Evolutionary conservation across 64 coral and sea anemone genomes (phyloP).

Genomic region (Pocillopora damicornis): DNA sequence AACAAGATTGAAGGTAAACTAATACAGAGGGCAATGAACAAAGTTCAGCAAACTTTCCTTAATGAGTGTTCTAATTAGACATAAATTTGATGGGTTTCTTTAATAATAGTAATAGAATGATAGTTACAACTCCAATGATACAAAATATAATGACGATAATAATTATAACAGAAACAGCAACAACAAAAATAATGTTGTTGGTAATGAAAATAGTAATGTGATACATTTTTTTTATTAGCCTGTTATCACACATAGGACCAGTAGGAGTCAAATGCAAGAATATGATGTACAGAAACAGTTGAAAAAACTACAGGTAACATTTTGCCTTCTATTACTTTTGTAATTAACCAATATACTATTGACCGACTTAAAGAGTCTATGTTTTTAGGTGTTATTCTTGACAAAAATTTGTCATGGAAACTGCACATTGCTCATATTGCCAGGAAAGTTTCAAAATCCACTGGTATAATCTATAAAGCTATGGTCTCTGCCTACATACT

Average conservation of each 20-base stretch:
- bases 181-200: background rate
- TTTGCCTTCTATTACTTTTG: background rate
- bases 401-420: too few relatives aligned
- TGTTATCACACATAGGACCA: background rate
- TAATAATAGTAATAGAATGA: too few relatives aligned
- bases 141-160: too few relatives aligned
- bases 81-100: background rate
- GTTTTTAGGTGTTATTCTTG: too few relatives aligned
- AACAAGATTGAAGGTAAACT: constrained; percentile 13
- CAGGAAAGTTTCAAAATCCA: too few relatives aligned
- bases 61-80: background rate
- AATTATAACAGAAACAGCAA: background rate
- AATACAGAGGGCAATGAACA: background rate
- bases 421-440: too few relatives aligned
- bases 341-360: too few relatives aligned
- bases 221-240: background rate
- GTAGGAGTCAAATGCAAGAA: constrained; percentile 5
- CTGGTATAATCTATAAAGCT: too few relatives aligned
- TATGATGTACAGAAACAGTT: constrained; percentile 24
- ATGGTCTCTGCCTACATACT: too few relatives aligned
- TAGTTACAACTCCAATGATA: background rate
- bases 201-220: background rate
- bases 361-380: too few relatives aligned
- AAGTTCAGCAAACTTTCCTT: background rate
- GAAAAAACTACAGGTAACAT: constrained; percentile 25